These are phyloP conservation scores for Phymastichus coffea DNA, from an alignment of 1,140 invertebrate species.

Conservation along the genomic window DNA sequence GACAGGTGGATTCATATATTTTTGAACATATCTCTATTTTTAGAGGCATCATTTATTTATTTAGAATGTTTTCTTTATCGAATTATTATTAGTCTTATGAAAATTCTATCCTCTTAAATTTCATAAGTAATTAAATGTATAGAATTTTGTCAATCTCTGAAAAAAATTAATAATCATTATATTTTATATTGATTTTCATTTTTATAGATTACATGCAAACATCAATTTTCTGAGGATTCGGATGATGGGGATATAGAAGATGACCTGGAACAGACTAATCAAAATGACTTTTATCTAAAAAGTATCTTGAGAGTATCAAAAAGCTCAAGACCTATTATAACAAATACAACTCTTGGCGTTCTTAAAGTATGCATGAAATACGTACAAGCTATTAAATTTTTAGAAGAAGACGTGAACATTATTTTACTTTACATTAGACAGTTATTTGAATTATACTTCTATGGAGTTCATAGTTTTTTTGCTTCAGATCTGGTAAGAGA, in stretches of 20 bases:
- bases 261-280: constrained; percentile 68
- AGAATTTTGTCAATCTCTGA: too few species aligned
- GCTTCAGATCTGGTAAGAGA: constrained; percentile 72
- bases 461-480: constrained; percentile 88
- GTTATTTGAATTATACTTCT: constrained; percentile 94
- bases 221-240: constrained; percentile 75
- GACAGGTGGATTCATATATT: too few species aligned
- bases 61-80: too few species aligned
- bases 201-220: too few species aligned
- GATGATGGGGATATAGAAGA: constrained; percentile 74
- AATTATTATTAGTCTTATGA: too few species aligned
- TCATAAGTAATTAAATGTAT: too few species aligned
- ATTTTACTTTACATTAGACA: constrained; percentile 90
- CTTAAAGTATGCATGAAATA: constrained; percentile 90
- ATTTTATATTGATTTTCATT: too few species aligned
- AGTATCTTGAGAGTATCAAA: constrained; percentile 51
- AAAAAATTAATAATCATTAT: too few species aligned
- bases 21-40: too few species aligned
- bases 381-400: constrained; percentile 88
- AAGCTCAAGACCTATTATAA: constrained; percentile 64
- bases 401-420: constrained; percentile 89
- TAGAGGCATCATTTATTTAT: too few species aligned
- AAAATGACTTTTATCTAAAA: constrained; percentile 61
- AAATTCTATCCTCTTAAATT: too few species aligned
- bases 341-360: constrained; percentile 92